A percentile compares a stretch with the other conserved stretches of the same genome.
Conservation (phyloP, 2,888 invertebrate species). For the Orchesellides sinensis region DNA sequence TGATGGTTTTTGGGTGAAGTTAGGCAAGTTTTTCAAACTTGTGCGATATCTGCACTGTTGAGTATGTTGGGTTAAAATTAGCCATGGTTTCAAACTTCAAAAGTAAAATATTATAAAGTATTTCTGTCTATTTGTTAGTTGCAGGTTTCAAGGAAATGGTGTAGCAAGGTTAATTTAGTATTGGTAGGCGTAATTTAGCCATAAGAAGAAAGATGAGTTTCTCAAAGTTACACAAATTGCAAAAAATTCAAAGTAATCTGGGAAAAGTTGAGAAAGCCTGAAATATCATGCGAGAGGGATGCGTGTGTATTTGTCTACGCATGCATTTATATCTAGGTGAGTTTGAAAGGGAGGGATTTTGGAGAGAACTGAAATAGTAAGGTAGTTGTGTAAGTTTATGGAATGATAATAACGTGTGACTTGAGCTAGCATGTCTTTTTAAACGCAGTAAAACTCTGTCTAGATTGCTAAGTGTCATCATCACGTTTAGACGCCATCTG, state of each 20-base stretch:
- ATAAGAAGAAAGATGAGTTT: conserved; percentile 49
- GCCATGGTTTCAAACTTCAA: too few species aligned
- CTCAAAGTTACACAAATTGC: conserved; percentile 31
- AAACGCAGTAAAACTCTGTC: too few species aligned
- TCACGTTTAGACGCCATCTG: too few species aligned
- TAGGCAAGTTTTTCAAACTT: too few species aligned
- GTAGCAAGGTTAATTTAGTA: conserved; percentile 25
- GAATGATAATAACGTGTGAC: not conserved
- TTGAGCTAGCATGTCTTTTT: too few species aligned
- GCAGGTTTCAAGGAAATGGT: conserved; percentile 45
- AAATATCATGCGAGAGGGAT: not conserved
- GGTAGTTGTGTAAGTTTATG: too few species aligned
- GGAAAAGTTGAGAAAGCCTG: not conserved
- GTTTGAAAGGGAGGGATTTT: not conserved
- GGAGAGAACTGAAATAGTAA: not conserved
- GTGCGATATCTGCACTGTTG: too few species aligned
- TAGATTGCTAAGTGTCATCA: too few species aligned
- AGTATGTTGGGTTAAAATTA: too few species aligned
- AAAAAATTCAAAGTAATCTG: conserved; percentile 28
- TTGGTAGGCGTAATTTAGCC: conserved; percentile 52
- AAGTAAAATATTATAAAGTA: too few species aligned
- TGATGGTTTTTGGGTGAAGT: too few species aligned
- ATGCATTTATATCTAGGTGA: not conserved
- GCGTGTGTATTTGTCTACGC: not conserved
- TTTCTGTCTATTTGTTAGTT: too few species aligned